Evolutionary conservation across 1,140 invertebrate genomes (phyloP).

Genomic region (Bombus vancouverensis): DNA sequence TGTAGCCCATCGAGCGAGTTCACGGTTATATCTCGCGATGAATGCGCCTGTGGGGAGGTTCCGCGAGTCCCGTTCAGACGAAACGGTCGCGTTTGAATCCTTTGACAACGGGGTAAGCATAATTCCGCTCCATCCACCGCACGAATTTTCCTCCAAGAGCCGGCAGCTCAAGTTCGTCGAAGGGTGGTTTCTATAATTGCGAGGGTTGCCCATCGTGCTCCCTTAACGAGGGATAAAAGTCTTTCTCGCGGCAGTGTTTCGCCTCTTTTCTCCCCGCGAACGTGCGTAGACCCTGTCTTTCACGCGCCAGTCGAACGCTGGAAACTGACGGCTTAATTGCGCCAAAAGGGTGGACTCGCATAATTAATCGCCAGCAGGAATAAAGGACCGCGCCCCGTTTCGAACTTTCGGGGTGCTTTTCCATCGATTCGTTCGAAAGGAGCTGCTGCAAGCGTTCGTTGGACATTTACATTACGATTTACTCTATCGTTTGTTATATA

Average conservation of each 20-base stretch:
- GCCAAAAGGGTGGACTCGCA: slow-evolving; percentile 56
- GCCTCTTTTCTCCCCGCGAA: slow-evolving; percentile 11
- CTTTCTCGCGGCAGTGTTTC: slow-evolving; percentile 51
- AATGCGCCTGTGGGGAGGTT: not conserved
- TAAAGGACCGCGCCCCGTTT: slow-evolving; percentile 53
- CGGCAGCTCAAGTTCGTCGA: slow-evolving; percentile 46
- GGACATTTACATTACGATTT: not conserved
- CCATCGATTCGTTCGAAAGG: slow-evolving; percentile 45
- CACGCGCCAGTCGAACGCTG: slow-evolving; percentile 37
- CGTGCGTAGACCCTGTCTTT: slow-evolving; percentile 70
- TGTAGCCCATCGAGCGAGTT: not conserved
- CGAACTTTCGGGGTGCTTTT: not conserved
- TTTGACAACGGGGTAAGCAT: slow-evolving; percentile 33
- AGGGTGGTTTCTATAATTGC: slow-evolving; percentile 70
- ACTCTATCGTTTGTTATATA: no score
- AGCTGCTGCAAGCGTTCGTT: not conserved
- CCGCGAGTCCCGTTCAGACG: not conserved
- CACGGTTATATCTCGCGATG: not conserved
- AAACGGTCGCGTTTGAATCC: not conserved
- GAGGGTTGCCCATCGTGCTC: slow-evolving; percentile 57
- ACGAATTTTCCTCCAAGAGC: slow-evolving; percentile 32
- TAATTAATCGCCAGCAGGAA: slow-evolving; percentile 64
- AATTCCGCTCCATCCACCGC: not conserved
- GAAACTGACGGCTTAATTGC: slow-evolving; percentile 67
- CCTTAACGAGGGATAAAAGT: slow-evolving; percentile 66